A percentile compares a stretch with the other conserved stretches of the same genome.
Evolutionary conservation across 92 coral and sea anemone genomes (phyloP).

Genomic region (Epizoanthus stellaris): DNA sequence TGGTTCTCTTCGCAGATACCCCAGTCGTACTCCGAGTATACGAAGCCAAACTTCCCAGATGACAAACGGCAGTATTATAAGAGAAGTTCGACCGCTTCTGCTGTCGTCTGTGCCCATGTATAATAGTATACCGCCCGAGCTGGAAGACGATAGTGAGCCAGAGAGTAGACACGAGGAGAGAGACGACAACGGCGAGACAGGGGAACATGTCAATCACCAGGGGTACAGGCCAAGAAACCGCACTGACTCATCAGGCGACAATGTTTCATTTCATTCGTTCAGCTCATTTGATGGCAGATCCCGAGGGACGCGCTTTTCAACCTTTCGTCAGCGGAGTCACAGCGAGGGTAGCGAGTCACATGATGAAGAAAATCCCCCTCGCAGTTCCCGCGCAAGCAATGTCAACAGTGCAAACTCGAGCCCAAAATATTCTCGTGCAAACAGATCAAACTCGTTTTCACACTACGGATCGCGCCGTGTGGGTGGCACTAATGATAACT

Average conservation of each 20-base stretch:
- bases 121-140: background rate
- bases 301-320: slow-evolving; percentile 8
- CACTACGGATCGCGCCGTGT: background rate
- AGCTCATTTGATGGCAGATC: slow-evolving; percentile 17
- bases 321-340: slow-evolving; percentile 28
- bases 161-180: slow-evolving; percentile 10
- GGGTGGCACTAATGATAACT: background rate
- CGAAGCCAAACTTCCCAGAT: slow-evolving; percentile 64
- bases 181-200: background rate
- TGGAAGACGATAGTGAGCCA: background rate
- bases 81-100: slow-evolving; percentile 26
- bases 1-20: slow-evolving; percentile 58
- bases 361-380: slow-evolving; percentile 1
- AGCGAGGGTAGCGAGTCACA: background rate
- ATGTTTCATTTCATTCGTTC: slow-evolving; percentile 5
- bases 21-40: slow-evolving; percentile 71
- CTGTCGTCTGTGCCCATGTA: slow-evolving; percentile 42
- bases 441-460: slow-evolving; percentile 23
- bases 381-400: slow-evolving; percentile 2
- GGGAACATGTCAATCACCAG: background rate
- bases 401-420: background rate
- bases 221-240: slow-evolving; percentile 1
- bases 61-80: slow-evolving; percentile 23
- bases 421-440: background rate
- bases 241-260: background rate